These are phyloP conservation scores for Bombus vancouverensis DNA, from an alignment of 1,140 invertebrate genomes.

Conservation along the genomic window DNA sequence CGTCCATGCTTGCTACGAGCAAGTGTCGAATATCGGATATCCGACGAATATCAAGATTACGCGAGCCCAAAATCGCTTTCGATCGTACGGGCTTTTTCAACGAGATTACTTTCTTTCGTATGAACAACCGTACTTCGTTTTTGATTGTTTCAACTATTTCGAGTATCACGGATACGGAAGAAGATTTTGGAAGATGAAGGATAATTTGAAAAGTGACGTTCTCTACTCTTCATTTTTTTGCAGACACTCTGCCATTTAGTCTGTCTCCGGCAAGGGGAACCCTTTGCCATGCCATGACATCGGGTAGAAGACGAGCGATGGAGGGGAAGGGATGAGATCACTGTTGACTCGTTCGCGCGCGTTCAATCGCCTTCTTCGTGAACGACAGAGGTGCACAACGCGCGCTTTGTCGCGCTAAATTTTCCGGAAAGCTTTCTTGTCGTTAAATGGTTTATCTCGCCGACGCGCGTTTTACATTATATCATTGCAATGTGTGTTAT, in stretches of 20 bases:
- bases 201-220: conserved; percentile 33
- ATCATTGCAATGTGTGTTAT: neutral
- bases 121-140: too few species aligned
- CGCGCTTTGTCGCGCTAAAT: conserved; percentile 24
- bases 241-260: conserved; percentile 18
- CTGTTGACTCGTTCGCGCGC: conserved; percentile 65
- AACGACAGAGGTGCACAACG: conserved; percentile 54
- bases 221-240: neutral
- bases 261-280: conserved; percentile 9
- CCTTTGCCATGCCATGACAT: conserved; percentile 31
- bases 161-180: neutral
- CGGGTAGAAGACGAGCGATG: conserved; percentile 45
- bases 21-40: neutral
- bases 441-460: neutral
- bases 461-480: neutral
- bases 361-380: conserved; percentile 59
- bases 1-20: too few species aligned
- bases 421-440: conserved; percentile 20
- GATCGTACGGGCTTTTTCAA: too few species aligned
- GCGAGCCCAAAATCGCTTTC: neutral
- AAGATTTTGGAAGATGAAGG: neutral
- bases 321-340: conserved; percentile 58
- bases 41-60: neutral
- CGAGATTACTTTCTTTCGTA: too few species aligned
- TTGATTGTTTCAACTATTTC: neutral